phyloP scores from a whole-genome alignment of 2,888 invertebrate species.

The Pyrrhia umbra region DNA sequence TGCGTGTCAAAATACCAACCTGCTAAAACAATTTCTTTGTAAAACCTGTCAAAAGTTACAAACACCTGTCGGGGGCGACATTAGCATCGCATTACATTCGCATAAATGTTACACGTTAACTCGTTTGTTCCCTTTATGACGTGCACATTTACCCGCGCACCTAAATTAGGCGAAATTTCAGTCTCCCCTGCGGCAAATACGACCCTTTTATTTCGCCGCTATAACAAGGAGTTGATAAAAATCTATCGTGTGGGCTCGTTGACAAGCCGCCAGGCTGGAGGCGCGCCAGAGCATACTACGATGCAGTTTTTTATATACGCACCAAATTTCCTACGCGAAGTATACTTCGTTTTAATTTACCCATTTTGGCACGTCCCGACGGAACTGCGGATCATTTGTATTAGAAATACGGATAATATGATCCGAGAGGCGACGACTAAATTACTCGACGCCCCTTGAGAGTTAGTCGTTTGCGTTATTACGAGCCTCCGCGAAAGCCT shows the following conservation, averaged over 20 bases:
- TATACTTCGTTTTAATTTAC: slow-evolving; percentile 86
- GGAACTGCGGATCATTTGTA: slow-evolving; percentile 85
- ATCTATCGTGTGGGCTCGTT: slow-evolving; percentile 66
- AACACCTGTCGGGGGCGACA: slow-evolving; percentile 58
- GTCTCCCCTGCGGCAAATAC: slow-evolving; percentile 37
- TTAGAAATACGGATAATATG: slow-evolving; percentile 82
- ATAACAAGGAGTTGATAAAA: slow-evolving; percentile 64
- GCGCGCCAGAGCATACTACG: slow-evolving; percentile 69
- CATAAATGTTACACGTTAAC: slow-evolving; percentile 49
- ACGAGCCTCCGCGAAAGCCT: slow-evolving; percentile 67
- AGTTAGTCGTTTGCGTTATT: slow-evolving; percentile 71
- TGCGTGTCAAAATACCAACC: slow-evolving; percentile 14
- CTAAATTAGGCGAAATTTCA: slow-evolving; percentile 55
- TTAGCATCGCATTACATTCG: slow-evolving; percentile 57
- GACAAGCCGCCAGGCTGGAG: slow-evolving; percentile 76
- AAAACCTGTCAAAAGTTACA: slow-evolving; percentile 47
- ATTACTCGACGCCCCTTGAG: slow-evolving; percentile 71
- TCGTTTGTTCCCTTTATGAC: slow-evolving; percentile 53
- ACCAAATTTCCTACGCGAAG: slow-evolving; percentile 73
- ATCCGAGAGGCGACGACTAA: slow-evolving; percentile 76
- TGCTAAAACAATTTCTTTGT: slow-evolving; percentile 42
- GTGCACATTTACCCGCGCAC: slow-evolving; percentile 40
- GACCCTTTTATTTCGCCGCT: slow-evolving; percentile 54
- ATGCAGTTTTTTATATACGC: slow-evolving; percentile 79
- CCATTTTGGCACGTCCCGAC: slow-evolving; percentile 85